phyloP scores from a whole-genome alignment of 53 echinoderm and acorn worm species.

The Arbacia lixula region DNA sequence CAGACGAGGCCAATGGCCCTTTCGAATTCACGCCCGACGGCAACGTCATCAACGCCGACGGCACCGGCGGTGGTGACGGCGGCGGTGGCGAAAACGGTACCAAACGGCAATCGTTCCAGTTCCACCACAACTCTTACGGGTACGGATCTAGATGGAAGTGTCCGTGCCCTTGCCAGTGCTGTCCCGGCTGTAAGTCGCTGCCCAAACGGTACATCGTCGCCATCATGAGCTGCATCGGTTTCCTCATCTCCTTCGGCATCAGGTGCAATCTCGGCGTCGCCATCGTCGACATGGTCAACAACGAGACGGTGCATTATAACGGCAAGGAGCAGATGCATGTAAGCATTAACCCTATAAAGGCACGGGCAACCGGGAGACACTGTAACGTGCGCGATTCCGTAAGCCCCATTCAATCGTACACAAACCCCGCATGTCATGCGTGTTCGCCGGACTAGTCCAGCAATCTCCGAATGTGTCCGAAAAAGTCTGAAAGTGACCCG shows the following conservation, averaged over 20 bases:
- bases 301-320: conserved; percentile 88
- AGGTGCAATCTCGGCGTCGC: conserved; percentile 96
- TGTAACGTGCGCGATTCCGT: too few relatives aligned
- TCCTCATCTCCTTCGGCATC: conserved; percentile 94
- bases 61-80: background rate
- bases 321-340: conserved; percentile 87
- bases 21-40: conserved; percentile 49
- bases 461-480: too few relatives aligned
- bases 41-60: conserved; percentile 14
- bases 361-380: too few relatives aligned
- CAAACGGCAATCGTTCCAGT: conserved; percentile 5
- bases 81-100: conserved; percentile 18
- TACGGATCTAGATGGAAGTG: conserved; percentile 2
- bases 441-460: too few relatives aligned
- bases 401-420: too few relatives aligned
- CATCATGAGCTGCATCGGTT: conserved; percentile 87
- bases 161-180: background rate
- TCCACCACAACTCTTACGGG: conserved; percentile 43
- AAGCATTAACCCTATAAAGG: too few relatives aligned
- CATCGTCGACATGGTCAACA: conserved; percentile 94
- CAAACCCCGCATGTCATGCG: too few relatives aligned
- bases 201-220: conserved; percentile 89
- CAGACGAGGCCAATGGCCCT: conserved; percentile 38
- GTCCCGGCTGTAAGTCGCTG: conserved; percentile 37
- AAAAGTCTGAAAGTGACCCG: too few relatives aligned